Base-by-base conservation (phyloP, 2,113 vertebrate genomes). In the Corvus moneduloides region DNA sequence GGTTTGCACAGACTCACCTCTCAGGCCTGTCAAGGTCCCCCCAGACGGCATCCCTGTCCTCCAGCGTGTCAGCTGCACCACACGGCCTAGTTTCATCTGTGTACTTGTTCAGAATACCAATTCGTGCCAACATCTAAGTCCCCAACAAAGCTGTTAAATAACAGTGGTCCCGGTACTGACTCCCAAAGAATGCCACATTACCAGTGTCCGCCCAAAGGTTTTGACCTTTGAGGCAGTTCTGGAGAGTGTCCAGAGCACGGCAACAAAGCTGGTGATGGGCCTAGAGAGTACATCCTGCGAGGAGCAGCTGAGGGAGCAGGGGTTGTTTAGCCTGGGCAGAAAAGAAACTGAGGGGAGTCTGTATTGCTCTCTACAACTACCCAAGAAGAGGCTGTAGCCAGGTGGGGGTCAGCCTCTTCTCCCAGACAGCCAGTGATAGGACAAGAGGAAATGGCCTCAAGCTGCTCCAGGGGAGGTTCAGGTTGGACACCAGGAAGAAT, bases 131-230 rank as follows among this genome's bases (percentile, higher is more conserved):
- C 24, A 26, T 10, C 61, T 35, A 10, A 12, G 32, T 44, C 12
- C 6, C 46, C 2, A 2, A 4, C 2, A 55, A 55, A 71, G 35
- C 43, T 1, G 1, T 33, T 37, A 48, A 76, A 59, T 11, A 81
- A 27, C 10, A 54, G 10, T 7, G 3, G 7, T 59, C n/a, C 16
- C 11, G 26, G 2, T 19, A 81, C 5, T 2, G 32, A 30, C 3
- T 16, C 23, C 10, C 35, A 54, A 43, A 8, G 39, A 14, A 43
- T 6, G 28, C 8, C n/a, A 67, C 1, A 1, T 30, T 41, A 64
- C 22, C 26, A 10, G 13, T 39, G 39, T 49, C 32, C 16, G 23
- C 3, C 2, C 4, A 1, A 17, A 54, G n/a, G 8, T 6, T 3
- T 37, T 48, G 39, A 43, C 12, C 4, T 48, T 48, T 48, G 22